A percentile compares a stretch with the other conserved stretches of the same genome.
Evolutionary conservation across 2,797 vertebrate species (phyloP).

Genomic region (Typhlichthys eigenmanni): DNA sequence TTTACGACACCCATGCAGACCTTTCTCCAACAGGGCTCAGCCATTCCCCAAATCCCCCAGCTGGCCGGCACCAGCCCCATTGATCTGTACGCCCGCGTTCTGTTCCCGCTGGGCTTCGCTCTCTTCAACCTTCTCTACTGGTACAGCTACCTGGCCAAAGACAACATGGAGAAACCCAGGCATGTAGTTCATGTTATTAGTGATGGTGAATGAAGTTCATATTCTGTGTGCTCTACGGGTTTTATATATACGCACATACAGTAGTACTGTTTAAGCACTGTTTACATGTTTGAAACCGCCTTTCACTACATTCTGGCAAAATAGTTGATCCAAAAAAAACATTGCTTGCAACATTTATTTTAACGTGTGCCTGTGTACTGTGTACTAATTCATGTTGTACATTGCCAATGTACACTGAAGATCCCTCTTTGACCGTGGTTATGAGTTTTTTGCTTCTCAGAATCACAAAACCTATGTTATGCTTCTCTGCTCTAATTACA

Average conservation of each 20-base stretch:
- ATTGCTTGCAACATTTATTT: slow-evolving; percentile 6
- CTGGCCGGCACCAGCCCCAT: slow-evolving; percentile 89
- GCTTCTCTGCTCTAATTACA: slow-evolving; percentile 44
- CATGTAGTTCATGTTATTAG: too few relatives aligned
- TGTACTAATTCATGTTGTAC: slow-evolving; percentile 13
- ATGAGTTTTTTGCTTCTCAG: slow-evolving; percentile 17
- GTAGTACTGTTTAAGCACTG: background rate
- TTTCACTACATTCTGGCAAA: slow-evolving; percentile 16
- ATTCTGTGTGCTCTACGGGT: background rate
- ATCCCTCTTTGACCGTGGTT: slow-evolving; percentile 9
- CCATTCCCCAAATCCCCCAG: slow-evolving; percentile 67
- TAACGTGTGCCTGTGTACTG: background rate
- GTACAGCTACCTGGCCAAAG: slow-evolving; percentile 90
- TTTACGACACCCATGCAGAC: slow-evolving; percentile 61
- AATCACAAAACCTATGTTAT: slow-evolving; percentile 32
- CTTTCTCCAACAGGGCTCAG: slow-evolving; percentile 76
- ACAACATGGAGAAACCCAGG: slow-evolving; percentile 83
- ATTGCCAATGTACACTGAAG: slow-evolving; percentile 5
- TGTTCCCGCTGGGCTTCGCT: slow-evolving; percentile 90
- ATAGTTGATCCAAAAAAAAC: slow-evolving; percentile 7
- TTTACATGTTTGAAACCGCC: background rate
- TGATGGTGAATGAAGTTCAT: too few relatives aligned
- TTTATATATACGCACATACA: background rate
- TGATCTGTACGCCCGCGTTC: slow-evolving; percentile 87
- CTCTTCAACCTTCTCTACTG: slow-evolving; percentile 93